Conservation (phyloP, 2,113 vertebrate genomes). For the Chaetura pelagica region DNA sequence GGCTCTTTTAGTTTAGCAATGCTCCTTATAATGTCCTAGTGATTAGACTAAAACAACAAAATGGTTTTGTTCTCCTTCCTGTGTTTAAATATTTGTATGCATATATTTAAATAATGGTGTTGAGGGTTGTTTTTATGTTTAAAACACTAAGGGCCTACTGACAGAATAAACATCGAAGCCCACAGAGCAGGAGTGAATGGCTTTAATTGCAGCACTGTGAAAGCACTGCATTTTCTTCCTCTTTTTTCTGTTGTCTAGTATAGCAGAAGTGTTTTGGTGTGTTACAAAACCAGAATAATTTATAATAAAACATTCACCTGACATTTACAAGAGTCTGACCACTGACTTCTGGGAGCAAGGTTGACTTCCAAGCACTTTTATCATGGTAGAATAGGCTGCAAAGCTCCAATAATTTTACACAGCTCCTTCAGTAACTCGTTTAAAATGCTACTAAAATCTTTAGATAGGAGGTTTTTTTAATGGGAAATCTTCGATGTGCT, state of each 20-base stretch:
- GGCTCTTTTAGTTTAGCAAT: not conserved
- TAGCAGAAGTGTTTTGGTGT: not conserved
- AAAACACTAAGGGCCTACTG: not conserved
- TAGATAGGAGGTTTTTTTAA: not conserved
- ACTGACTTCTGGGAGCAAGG: not conserved
- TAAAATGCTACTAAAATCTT: not conserved
- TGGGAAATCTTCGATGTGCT: not conserved
- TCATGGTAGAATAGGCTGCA: not conserved
- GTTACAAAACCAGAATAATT: not conserved
- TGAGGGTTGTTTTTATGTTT: not conserved
- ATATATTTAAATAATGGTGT: too few species aligned
- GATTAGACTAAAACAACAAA: not conserved
- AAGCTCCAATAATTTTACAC: not conserved
- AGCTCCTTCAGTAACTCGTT: not conserved
- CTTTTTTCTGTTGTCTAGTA: not conserved
- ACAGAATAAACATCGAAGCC: not conserved
- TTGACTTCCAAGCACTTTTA: not conserved
- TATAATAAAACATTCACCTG: not conserved
- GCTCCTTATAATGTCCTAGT: not conserved
- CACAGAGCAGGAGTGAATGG: not conserved
- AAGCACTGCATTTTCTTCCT: not conserved
- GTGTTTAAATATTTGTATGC: not conserved
- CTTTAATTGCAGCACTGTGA: not conserved
- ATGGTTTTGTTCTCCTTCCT: too few species aligned
- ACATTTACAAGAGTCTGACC: not conserved